Evolutionary conservation across 2,888 invertebrate genomes (phyloP).

Genomic region (Stenodera caucasica): DNA sequence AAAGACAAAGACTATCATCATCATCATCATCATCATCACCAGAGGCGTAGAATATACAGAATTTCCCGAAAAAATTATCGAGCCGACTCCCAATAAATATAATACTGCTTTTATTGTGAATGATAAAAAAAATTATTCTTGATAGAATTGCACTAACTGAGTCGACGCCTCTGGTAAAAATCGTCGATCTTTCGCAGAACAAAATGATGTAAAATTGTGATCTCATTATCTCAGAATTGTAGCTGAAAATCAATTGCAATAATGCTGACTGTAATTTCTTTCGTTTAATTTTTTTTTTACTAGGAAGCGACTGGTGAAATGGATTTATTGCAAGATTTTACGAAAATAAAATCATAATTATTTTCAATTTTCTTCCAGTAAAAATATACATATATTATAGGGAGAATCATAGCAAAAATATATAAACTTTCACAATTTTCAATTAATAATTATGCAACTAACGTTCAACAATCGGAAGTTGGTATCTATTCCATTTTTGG

Average conservation of each 20-base stretch:
- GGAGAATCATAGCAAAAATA: too few species aligned
- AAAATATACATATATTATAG: too few species aligned
- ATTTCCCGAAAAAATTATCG: too few species aligned
- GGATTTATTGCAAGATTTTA: conserved; percentile 20
- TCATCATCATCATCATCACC: background rate
- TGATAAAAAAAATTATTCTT: too few species aligned
- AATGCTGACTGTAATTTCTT: conserved; percentile 21
- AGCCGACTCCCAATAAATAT: too few species aligned
- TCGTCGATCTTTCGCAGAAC: conserved; percentile 22
- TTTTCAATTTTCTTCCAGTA: too few species aligned
- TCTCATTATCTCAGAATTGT: conserved; percentile 27
- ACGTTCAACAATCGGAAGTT: conserved; percentile 2
- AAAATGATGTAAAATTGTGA: conserved; percentile 30
- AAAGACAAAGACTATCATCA: background rate
- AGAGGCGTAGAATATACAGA: background rate
- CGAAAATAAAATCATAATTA: too few species aligned
- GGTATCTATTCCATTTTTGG: conserved; percentile 2
- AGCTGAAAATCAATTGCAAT: conserved; percentile 19
- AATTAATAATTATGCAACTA: background rate
- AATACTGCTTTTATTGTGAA: too few species aligned
- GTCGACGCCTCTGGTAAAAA: background rate
- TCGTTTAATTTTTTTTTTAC: conserved; percentile 6
- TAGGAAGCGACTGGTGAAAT: background rate
- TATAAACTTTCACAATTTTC: background rate
- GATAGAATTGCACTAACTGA: too few species aligned